Percentiles rank a stretch among this genome's conserved stretches.
Evolutionary conservation across 1,140 invertebrate genomes (phyloP).

Genomic region (Brachionus sp.): DNA sequence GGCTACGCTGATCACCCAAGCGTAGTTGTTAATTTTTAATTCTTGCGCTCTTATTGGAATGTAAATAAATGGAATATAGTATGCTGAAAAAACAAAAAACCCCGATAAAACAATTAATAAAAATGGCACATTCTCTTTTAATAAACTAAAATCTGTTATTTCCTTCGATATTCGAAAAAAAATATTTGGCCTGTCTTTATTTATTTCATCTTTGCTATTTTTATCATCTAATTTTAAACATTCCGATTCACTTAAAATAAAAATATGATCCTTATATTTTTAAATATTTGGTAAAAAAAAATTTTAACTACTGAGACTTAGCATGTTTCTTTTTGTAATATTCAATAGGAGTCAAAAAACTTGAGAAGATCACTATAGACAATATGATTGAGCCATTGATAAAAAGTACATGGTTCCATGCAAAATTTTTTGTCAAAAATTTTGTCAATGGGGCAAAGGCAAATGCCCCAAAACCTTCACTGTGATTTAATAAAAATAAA

Average conservation of each 20-base stretch:
- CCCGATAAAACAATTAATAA: constrained; percentile 88
- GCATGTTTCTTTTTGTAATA: background rate
- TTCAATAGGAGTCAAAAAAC: background rate
- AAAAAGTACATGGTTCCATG: constrained; percentile 50
- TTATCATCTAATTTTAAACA: background rate
- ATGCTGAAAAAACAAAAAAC: constrained; percentile 90
- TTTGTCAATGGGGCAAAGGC: constrained; percentile 53
- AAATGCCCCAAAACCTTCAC: constrained; percentile 55
- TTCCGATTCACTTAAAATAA: background rate
- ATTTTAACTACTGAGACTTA: background rate
- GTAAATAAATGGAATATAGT: constrained; percentile 85
- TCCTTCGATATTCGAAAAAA: constrained; percentile 64
- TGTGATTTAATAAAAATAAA: constrained; percentile 42
- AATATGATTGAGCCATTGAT: background rate
- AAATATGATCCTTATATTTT: background rate
- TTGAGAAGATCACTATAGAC: background rate
- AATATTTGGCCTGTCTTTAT: background rate
- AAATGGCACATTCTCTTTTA: constrained; percentile 76
- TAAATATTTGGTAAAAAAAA: background rate
- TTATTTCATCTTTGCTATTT: too few relatives aligned
- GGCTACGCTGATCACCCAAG: constrained; percentile 66
- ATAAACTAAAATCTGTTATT: constrained; percentile 78
- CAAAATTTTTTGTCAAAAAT: constrained; percentile 52
- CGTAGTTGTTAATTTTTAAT: constrained; percentile 25
- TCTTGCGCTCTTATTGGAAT: constrained; percentile 61